Evolutionary conservation across 2,113 vertebrate species (phyloP).

Genomic region (Rhinichthys klamathensis): DNA sequence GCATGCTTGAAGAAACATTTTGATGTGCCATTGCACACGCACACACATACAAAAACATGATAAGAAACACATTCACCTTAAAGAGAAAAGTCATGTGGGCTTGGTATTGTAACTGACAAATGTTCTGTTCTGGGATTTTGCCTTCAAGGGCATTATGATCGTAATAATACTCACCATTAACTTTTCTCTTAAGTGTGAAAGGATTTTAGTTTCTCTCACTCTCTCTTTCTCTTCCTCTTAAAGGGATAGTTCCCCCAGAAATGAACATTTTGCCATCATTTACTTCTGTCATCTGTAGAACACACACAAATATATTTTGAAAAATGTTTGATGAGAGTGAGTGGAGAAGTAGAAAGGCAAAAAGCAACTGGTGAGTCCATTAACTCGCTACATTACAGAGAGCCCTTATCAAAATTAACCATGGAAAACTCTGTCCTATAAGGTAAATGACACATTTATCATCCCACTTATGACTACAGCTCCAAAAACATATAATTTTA

Average conservation of each 20-base stretch:
- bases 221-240: not conserved
- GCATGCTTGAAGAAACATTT: slow-evolving; percentile 4
- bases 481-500: no score
- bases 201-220: not conserved
- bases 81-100: not conserved
- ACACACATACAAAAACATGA: not conserved
- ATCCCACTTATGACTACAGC: no score
- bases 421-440: not conserved
- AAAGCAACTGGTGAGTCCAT: no score
- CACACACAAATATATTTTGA: not conserved
- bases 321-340: no score
- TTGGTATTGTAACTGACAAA: not conserved
- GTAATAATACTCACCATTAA: slow-evolving; percentile 19
- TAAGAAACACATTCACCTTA: not conserved
- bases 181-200: slow-evolving; percentile 10
- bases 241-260: not conserved
- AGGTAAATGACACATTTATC: no score
- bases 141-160: not conserved
- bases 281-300: not conserved
- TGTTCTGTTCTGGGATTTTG: not conserved
- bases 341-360: no score
- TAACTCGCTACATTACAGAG: no score
- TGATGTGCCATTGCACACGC: not conserved
- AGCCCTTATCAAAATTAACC: no score
- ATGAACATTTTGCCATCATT: not conserved